Evolutionary conservation across 2,888 invertebrate species (phyloP), one percentile per base, ranked within the genome.

Genomic region (Melanchra persicariae): DNA sequence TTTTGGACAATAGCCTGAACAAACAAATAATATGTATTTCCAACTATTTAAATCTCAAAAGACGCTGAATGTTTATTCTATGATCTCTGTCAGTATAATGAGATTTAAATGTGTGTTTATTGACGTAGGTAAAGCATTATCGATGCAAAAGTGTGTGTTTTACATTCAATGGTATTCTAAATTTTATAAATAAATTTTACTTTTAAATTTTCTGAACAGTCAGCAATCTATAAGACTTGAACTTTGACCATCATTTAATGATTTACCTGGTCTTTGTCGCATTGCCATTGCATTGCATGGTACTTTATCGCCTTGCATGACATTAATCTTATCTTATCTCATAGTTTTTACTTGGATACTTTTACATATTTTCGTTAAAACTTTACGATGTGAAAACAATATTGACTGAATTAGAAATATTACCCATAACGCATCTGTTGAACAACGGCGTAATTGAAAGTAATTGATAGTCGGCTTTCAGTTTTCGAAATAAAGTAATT

Each of bases 1-100:
- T 80, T 74, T 74, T 70, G 60, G 79, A 77, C 80, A 77, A 82
- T 67, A 59, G 51, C 55, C 70, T 74, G 67, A 66, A 79, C 71
- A 79, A 80, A 82, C 64, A 79, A 78, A 84, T 68, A 66, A 47
- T 57, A 70, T 30, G 10, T 72, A 66, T 62, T 22, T 59, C 15
- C n/a, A 77, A 64, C 30, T 54, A 47, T 78, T 74, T 63, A 54
- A 52, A 52, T 67, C 51, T 52, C 59, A 47, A 43, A 62, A 72
- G 26, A 66, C 49, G 58, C 30, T 52, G 19, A 22, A 82, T 70
- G 74, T 71, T 82, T 70, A 57, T 79, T 69, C 22, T 65, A 60
- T 62, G 51, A 71, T 61, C 51, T 45, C n/a, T 17, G 37, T 2
- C 9, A 68, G 59, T 55, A 70, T 77, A 70, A 75, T 70, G 43